A percentile compares a stretch with the other conserved stretches of the same genome.
Evolutionary conservation across 2,888 invertebrate genomes (phyloP).

Genomic region (Leucania comma): DNA sequence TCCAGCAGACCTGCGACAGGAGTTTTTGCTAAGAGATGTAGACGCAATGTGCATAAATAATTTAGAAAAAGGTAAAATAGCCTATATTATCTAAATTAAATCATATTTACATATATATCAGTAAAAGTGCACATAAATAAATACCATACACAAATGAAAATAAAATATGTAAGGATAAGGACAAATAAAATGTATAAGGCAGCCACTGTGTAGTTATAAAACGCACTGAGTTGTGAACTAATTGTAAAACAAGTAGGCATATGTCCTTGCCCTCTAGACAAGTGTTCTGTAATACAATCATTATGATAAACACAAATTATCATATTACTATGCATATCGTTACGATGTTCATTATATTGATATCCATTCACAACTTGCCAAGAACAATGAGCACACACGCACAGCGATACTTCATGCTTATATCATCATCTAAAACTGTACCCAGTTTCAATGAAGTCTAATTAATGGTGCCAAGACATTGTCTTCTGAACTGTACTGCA

Average conservation of each 20-base stretch:
- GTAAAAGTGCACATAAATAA: too few species aligned
- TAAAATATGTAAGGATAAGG: not conserved
- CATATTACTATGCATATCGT: slow-evolving; percentile 20
- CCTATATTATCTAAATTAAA: too few species aligned
- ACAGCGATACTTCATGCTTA: slow-evolving; percentile 22
- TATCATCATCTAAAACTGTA: slow-evolving; percentile 43
- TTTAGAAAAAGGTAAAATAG: too few species aligned
- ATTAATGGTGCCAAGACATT: slow-evolving; percentile 56
- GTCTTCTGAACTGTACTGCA: slow-evolving; percentile 43
- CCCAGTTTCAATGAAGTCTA: slow-evolving; percentile 36
- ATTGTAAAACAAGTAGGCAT: slow-evolving; percentile 2
- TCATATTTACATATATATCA: too few species aligned
- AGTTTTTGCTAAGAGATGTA: too few species aligned
- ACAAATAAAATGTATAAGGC: not conserved
- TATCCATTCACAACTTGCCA: slow-evolving; percentile 19
- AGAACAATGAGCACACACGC: slow-evolving; percentile 9
- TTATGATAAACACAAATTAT: slow-evolving; percentile 23
- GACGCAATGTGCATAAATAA: too few species aligned
- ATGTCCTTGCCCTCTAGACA: slow-evolving; percentile 16
- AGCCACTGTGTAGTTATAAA: slow-evolving; percentile 14
- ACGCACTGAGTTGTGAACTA: slow-evolving; percentile 17
- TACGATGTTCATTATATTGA: slow-evolving; percentile 9
- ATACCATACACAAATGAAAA: too few species aligned
- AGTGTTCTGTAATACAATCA: slow-evolving; percentile 8
- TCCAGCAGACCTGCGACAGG: too few species aligned